Evolutionary conservation across 1,140 invertebrate genomes (phyloP).

Genomic region (Drosophila triauraria): DNA sequence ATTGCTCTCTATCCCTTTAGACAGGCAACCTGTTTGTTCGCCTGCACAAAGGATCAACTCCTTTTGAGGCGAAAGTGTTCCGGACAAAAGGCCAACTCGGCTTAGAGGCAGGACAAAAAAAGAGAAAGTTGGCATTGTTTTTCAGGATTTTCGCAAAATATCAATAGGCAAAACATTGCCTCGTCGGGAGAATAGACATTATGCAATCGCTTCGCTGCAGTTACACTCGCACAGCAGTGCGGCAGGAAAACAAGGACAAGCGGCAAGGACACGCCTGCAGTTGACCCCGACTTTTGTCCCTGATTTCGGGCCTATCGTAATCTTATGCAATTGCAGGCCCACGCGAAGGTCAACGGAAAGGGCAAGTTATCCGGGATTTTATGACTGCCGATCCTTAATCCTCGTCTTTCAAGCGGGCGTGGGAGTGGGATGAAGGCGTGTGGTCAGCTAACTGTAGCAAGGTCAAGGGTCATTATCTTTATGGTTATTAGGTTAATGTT

Average conservation of each 20-base stretch:
- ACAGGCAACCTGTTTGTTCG: constrained; percentile 47
- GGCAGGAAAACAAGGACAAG: constrained; percentile 29
- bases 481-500: constrained; percentile 66
- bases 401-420: background rate
- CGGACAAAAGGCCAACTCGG: constrained; percentile 56
- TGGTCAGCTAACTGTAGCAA: constrained; percentile 67
- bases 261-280: constrained; percentile 54
- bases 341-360: constrained; percentile 67
- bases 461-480: constrained; percentile 53
- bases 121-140: constrained; percentile 73
- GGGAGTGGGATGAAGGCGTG: constrained; percentile 7
- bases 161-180: constrained; percentile 69
- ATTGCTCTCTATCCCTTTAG: constrained; percentile 20
- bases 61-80: constrained; percentile 48
- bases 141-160: constrained; percentile 53
- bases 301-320: constrained; percentile 38
- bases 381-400: constrained; percentile 46
- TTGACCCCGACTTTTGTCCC: constrained; percentile 20
- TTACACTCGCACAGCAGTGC: constrained; percentile 56
- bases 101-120: constrained; percentile 57
- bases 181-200: constrained; percentile 47
- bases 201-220: constrained; percentile 64
- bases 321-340: constrained; percentile 62
- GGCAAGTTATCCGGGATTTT: constrained; percentile 57
- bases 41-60: constrained; percentile 49